Percentiles rank a stretch among this genome's conserved stretches.
phyloP scores from a whole-genome alignment of 92 coral and sea anemone species.

The Metridium senile region DNA sequence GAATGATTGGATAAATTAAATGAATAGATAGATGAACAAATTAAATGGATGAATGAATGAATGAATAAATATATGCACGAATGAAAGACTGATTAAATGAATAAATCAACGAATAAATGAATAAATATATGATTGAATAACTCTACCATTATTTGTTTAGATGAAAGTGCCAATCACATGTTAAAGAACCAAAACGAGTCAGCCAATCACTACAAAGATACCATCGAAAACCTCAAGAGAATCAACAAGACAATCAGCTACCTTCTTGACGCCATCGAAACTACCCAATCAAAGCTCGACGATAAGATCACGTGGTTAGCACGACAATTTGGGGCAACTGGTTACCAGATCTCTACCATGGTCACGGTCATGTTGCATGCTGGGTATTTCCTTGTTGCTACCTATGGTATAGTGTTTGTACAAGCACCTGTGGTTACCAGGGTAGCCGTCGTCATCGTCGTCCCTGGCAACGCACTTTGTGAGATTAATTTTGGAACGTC shows the following conservation, averaged over 20 bases:
- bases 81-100: background rate
- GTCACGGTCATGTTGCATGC: constrained; percentile 79
- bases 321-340: constrained; percentile 93
- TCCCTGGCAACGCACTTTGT: constrained; percentile 89
- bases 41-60: too few relatives aligned
- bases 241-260: constrained; percentile 84
- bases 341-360: constrained; percentile 70
- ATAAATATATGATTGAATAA: background rate
- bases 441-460: constrained; percentile 70
- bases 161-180: constrained; percentile 87
- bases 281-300: constrained; percentile 79
- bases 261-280: constrained; percentile 74
- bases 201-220: constrained; percentile 72
- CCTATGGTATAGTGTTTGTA: constrained; percentile 86
- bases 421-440: constrained; percentile 91
- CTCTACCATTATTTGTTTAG: constrained; percentile 22
- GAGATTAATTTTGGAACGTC: constrained; percentile 76
- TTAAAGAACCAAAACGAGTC: constrained; percentile 78
- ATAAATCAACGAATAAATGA: too few relatives aligned
- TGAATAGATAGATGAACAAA: background rate
- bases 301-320: constrained; percentile 83
- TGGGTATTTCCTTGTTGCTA: constrained; percentile 80
- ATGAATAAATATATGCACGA: background rate
- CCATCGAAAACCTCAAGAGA: constrained; percentile 73
- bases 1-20: background rate